Base-by-base conservation (phyloP, 2,797 vertebrate genomes). In the Sphaeramia orbicularis region DNA sequence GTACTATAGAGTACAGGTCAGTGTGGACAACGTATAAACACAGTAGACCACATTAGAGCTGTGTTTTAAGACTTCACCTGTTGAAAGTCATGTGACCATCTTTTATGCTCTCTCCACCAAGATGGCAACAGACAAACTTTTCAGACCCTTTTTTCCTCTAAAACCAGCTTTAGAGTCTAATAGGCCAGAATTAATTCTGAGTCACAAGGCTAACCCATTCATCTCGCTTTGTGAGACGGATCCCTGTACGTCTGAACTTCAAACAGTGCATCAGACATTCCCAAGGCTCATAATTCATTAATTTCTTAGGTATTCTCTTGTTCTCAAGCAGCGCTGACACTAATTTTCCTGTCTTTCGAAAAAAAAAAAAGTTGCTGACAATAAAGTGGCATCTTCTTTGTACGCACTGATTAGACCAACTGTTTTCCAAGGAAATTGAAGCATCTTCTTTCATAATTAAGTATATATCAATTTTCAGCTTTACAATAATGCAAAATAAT, bases 251-350 rank as follows among this genome's bases (percentile, higher is more conserved):
- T 74, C 45, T 72, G 52, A 84, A 77, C 79, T 85, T 84, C 70
- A 86, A 88, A 81, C 73, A 42, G 11, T 7, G 40, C 21, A 19
- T 62, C 64, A 86, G 64, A 86, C 83, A 66, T 45, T 76, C 64
- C 68, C 60, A 40, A 11, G 45, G 51, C 77, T 86, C 76, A 84
- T 84, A 70, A 81, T 81, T 80, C 45, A 83, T 86, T 86, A 48
- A 83, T 83, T 72, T 83, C 68, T 83, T 52, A 74, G 70, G 65
- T 81, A 84, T 89, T 84, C 81, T 84, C 80, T 91, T 88, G 78
- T 86, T 90, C 81, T 85, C 6, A 0, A 56, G 60, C 65, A 71
- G 68, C n/a, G 13, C 68, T 85, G 75, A 84, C 59, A 63, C 36
- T 63, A 71, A 83, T 83, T 80, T 72, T 66, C 15, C 21, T 40